Evolutionary conservation across 2,797 vertebrate genomes (phyloP), one percentile per base, ranked within the genome.

Genomic region (Tenualosa thibaudeaui): DNA sequence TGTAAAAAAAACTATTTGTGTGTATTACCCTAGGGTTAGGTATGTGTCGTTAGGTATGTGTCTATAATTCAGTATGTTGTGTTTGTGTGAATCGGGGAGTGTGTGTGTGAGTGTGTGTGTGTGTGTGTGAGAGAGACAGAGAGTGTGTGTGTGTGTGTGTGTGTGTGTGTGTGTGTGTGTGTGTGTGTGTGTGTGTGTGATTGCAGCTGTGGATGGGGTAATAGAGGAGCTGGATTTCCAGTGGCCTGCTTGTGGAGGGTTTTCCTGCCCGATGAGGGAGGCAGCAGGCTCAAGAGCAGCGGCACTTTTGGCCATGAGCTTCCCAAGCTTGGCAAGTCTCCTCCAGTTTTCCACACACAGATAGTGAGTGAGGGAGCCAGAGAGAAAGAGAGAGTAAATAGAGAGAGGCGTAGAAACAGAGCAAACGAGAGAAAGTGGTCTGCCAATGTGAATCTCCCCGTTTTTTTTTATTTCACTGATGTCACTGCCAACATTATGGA

Each of bases 401-500:
- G 37, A 78, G 71, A 2, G 6, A 78, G 15, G 46, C 71, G 46
- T 78, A 78, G 40, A 78, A 78, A 22, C 17, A 7, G 71, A 78
- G 37, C 31, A 15, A 71, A 71, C 31, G 81, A 85, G 85, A 82
- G 94, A 94, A 92, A 95, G 94, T 95, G 93, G 93, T 93, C 92
- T 96, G 96, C 95, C 96, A 97, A 90, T 95, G 95, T 95, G 95
- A 96, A 95, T 96, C 95, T 95, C 94, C 93, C 92, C 92, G 93
- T 96, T 93, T 95, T 94, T 95, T 43, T 19, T 78, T 93, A 95
- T 71, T 31, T 96, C 50, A 5, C 78, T 94, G 93, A 91, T 93
- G 94, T 96, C 94, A 94, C 95, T 96, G 96, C 96, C 96, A 97
- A 97, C 94, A 94, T 93, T 94, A 94, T 93, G 94, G 94, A 96